phyloP scores from a whole-genome alignment of 2,888 invertebrate species.

The Thymelicus lineola region DNA sequence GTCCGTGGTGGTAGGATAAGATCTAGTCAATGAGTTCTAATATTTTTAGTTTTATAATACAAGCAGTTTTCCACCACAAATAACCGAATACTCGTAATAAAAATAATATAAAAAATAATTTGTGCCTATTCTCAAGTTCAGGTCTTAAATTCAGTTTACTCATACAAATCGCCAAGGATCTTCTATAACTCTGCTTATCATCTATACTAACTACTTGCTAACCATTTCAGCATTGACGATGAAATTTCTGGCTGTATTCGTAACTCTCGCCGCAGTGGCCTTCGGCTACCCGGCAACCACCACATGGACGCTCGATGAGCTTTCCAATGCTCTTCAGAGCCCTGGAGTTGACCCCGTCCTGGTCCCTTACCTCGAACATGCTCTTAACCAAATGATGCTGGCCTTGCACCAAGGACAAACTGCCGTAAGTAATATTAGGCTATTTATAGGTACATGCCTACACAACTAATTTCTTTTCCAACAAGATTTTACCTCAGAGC shows the following conservation, averaged over 20 bases:
- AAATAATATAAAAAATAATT: too few relatives aligned
- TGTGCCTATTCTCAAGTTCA: too few relatives aligned
- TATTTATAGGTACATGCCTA: neutral
- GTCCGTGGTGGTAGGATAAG: too few relatives aligned
- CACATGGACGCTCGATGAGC: conserved; percentile 56
- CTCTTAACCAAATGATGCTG: conserved; percentile 58
- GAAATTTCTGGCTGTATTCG: conserved; percentile 69
- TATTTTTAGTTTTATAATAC: too few relatives aligned
- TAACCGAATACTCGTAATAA: too few relatives aligned
- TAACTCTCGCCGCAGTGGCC: conserved; percentile 52
- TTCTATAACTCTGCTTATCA: too few relatives aligned
- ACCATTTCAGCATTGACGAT: conserved; percentile 49
- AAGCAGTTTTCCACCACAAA: too few relatives aligned
- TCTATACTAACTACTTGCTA: too few relatives aligned
- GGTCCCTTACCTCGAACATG: conserved; percentile 56
- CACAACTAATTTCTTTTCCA: too few relatives aligned
- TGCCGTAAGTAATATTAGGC: conserved; percentile 50
- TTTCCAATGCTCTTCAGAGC: conserved; percentile 57
- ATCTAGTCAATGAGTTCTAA: too few relatives aligned
- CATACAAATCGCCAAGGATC: too few relatives aligned
- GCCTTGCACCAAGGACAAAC: conserved; percentile 53
- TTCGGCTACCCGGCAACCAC: conserved; percentile 50
- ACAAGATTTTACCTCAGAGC: conserved; percentile 41
- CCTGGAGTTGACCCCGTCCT: conserved; percentile 55
- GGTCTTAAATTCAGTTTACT: too few relatives aligned